Evolutionary conservation across 23 tunicate species (phyloP), one percentile per base, ranked within the genome.

Genomic region (Oikopleura dioica): DNA sequence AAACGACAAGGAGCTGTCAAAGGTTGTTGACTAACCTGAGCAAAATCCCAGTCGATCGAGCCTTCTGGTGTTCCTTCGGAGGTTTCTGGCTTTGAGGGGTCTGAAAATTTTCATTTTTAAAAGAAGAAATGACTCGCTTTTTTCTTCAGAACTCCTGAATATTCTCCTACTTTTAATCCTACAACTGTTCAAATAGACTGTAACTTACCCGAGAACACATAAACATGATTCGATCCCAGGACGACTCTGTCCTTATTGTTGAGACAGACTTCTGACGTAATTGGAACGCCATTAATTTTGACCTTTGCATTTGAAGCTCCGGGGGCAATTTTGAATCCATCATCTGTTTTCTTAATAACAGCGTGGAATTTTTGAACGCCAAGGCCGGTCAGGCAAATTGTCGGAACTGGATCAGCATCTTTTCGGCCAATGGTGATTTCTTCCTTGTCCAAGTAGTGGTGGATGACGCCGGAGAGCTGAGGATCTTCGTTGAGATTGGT

Each of bases 401-500:
- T 44, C 16, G 55, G 16, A 9, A 16, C 55, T 9, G n/a, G n/a
- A n/a, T 85, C 87, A 35, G 97, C 94, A 69, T 91, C 97, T 83
- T 91, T 91, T 35, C 97, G 77, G 38, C 97, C 97, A 33, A 91
- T 85, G 67, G 80, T 0, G 0, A 82, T 91, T 50, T 38, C 78
- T 69, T 85, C 85, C 69, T 91, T 77, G 31, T 51, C n/a, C 12
- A 91, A 51, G 4, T 76, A 79, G 1, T 82, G 84, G 37, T 76
- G 78, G 37, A 91, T 85, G 35, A 91, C 97, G 32, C 97, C 97
- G 29, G 92, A 85, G 33, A 91, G 51, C 92, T 84, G 85, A 1
- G 97, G 94, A 79, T 91, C 97, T 81, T 91, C 97, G 78, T 91
- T 91, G 9, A 91, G 50, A 75, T 91, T 91, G 36, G 85, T 79